These are phyloP conservation scores for Todiramphus saurophagus DNA, from an alignment of 2,113 vertebrate species.

Conservation along the genomic window DNA sequence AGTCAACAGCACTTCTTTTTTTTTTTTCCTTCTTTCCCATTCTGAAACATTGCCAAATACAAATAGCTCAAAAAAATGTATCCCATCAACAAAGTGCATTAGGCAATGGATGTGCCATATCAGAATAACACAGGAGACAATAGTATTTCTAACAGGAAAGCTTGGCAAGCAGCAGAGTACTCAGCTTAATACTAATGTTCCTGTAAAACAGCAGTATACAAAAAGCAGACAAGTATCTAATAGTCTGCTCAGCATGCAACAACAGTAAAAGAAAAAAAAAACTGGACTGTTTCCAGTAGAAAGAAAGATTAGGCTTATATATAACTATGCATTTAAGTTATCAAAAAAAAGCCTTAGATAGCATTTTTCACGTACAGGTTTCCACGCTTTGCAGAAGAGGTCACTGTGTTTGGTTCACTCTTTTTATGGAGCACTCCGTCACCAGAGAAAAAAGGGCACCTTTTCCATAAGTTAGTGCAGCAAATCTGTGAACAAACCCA, in stretches of 20 bases:
- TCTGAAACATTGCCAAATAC: conserved; percentile 18
- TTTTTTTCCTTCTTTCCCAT: not conserved
- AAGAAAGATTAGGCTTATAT: not conserved
- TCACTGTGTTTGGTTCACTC: not conserved
- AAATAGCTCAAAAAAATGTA: conserved; percentile 16
- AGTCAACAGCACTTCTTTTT: not conserved
- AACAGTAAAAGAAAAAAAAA: not conserved
- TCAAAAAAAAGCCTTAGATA: not conserved
- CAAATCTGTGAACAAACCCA: not conserved
- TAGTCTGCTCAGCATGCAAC: not conserved
- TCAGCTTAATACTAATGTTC: conserved; percentile 19
- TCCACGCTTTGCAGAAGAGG: not conserved
- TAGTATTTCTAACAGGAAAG: not conserved
- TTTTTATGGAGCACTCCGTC: not conserved
- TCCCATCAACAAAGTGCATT: conserved; percentile 14
- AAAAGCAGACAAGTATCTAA: conserved; percentile 23
- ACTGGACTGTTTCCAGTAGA: not conserved
- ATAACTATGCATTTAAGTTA: not conserved
- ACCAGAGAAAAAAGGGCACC: not conserved
- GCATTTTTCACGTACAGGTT: not conserved
- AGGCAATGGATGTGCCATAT: not conserved
- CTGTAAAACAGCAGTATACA: not conserved
- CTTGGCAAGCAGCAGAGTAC: conserved; percentile 25
- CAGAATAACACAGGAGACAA: not conserved
- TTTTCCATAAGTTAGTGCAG: not conserved